Evolutionary conservation across 64 coral and sea anemone species (phyloP).

Genomic region (Catalaphyllia jardinei): DNA sequence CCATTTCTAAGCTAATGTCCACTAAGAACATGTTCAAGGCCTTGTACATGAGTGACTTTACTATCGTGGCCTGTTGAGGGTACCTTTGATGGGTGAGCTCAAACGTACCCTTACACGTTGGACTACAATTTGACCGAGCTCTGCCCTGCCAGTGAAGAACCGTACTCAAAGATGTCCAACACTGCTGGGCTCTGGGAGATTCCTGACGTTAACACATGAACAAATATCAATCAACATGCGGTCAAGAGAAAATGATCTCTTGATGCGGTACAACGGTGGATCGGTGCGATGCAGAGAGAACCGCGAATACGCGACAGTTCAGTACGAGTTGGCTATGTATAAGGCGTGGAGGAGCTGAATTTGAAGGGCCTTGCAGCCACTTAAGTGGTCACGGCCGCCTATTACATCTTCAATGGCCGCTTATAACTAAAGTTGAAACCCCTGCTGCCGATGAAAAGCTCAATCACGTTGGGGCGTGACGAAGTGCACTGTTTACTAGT

Average conservation of each 20-base stretch:
- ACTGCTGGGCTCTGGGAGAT: slow-evolving; percentile 80
- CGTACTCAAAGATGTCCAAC: slow-evolving; percentile 73
- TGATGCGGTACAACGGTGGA: no score
- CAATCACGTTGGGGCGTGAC: neutral
- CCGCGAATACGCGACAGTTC: no score
- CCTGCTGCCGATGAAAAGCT: no score
- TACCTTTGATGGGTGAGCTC: slow-evolving; percentile 39
- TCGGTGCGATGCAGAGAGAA: no score
- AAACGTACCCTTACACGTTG: slow-evolving; percentile 79
- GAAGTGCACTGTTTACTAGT: neutral
- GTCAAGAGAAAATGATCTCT: no score
- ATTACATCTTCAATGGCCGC: no score
- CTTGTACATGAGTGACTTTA: slow-evolving; percentile 59
- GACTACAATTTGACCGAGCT: slow-evolving; percentile 67
- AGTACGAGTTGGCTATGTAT: no score
- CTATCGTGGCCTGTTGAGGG: slow-evolving; percentile 68
- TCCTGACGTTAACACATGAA: slow-evolving; percentile 79
- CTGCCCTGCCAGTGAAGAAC: slow-evolving; percentile 39
- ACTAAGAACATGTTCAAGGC: slow-evolving; percentile 71
- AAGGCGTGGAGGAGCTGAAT: no score
- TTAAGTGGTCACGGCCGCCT: no score
- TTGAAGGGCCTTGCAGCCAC: no score
- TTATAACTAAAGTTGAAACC: no score
- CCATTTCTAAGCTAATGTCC: slow-evolving; percentile 73
- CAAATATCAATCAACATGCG: slow-evolving; percentile 39